phyloP scores from a whole-genome alignment of 2,888 invertebrate species.

The Clunio marinus region DNA sequence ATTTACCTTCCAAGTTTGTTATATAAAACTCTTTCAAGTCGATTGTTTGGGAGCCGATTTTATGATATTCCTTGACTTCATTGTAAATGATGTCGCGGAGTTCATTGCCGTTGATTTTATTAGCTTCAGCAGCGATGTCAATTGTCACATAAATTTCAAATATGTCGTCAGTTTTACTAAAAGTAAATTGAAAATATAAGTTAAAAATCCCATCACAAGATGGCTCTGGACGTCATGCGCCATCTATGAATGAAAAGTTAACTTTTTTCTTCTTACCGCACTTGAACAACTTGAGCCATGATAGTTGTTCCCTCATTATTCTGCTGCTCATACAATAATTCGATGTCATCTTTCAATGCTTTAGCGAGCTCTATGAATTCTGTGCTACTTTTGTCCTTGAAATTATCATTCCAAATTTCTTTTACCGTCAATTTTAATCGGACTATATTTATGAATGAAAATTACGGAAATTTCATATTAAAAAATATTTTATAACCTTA shows the following conservation, averaged over 20 bases:
- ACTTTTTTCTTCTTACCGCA: slow-evolving; percentile 14
- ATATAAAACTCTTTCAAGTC: not conserved
- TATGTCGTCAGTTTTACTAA: not conserved
- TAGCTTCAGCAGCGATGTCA: slow-evolving; percentile 11
- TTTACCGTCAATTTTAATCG: slow-evolving; percentile 14
- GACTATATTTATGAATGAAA: slow-evolving; percentile 9
- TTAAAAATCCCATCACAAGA: too few relatives aligned
- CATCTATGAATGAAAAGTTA: not conserved
- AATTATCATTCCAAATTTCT: slow-evolving; percentile 18
- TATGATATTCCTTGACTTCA: not conserved
- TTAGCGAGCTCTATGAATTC: slow-evolving; percentile 35
- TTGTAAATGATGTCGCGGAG: slow-evolving; percentile 21
- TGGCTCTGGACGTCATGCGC: not conserved
- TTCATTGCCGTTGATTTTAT: slow-evolving; percentile 32
- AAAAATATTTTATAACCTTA: not conserved
- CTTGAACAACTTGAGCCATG: not conserved
- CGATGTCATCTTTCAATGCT: slow-evolving; percentile 34
- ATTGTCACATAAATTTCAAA: not conserved
- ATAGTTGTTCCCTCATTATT: slow-evolving; percentile 4
- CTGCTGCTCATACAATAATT: slow-evolving; percentile 33
- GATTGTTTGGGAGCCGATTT: not conserved
- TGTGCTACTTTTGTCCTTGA: slow-evolving; percentile 27
- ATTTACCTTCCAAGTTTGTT: slow-evolving; percentile 24
- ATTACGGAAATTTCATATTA: not conserved
- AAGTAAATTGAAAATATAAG: too few relatives aligned